These are phyloP conservation scores for Atlantisia rogersi DNA, from an alignment of 2,113 vertebrate genomes.

Conservation along the genomic window DNA sequence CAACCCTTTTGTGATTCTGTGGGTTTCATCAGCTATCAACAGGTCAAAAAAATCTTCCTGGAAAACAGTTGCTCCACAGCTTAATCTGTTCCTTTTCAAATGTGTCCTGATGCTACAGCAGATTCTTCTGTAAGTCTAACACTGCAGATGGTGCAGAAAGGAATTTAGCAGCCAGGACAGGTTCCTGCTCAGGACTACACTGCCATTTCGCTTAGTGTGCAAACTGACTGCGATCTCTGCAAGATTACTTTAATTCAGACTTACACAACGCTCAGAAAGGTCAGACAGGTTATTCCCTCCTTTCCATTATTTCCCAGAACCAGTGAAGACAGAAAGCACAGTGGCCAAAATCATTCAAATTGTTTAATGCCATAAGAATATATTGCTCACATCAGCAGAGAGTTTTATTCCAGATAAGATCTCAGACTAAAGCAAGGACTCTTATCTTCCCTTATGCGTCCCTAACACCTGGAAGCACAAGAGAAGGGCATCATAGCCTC, in stretches of 20 bases:
- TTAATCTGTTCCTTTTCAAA: not conserved
- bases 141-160: not conserved
- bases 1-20: not conserved
- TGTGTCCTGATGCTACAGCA: not conserved
- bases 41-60: not conserved
- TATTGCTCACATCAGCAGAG: not conserved
- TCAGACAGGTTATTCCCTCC: not conserved
- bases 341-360: slow-evolving; percentile 19
- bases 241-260: not conserved
- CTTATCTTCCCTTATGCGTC: not conserved
- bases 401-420: slow-evolving; percentile 4
- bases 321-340: slow-evolving; percentile 13
- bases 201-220: not conserved
- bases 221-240: not conserved
- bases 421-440: not conserved
- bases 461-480: not conserved
- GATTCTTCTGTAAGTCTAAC: not conserved
- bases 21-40: not conserved
- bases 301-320: slow-evolving; percentile 1
- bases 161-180: not conserved
- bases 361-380: not conserved
- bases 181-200: not conserved
- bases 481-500: not conserved
- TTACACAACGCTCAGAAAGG: not conserved
- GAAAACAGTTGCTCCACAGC: not conserved